Percentiles rank a stretch among this genome's conserved stretches.
Conservation (phyloP, 2,113 vertebrate species). For the Cyprichromis sp. region DNA sequence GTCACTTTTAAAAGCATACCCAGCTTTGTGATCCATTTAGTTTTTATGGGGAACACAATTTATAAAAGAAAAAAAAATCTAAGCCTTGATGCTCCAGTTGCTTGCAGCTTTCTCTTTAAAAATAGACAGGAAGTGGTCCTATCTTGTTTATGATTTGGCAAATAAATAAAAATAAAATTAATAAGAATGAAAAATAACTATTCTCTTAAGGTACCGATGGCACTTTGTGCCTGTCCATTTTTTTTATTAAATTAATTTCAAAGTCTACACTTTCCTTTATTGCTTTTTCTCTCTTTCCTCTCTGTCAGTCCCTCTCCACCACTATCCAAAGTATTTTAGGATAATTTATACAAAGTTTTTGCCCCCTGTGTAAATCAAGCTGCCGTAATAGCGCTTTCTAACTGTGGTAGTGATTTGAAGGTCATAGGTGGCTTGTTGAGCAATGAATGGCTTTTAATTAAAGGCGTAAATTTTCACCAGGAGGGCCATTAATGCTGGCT, state of each 20-base stretch:
- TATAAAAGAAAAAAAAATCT: not conserved
- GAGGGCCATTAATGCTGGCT: not conserved
- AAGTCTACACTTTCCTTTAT: not conserved
- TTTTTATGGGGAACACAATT: not conserved
- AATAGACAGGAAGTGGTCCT: not conserved
- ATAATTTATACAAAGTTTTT: not conserved
- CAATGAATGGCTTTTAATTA: slow-evolving; percentile 39
- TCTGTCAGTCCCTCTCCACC: not conserved
- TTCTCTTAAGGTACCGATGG: not conserved
- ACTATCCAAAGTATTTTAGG: not conserved
- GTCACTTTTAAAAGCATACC: not conserved
- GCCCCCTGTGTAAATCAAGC: not conserved
- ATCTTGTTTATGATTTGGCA: not conserved
- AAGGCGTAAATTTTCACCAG: slow-evolving; percentile 3
- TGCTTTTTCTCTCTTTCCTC: not conserved
- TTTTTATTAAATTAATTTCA: not conserved
- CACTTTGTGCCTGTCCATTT: not conserved
- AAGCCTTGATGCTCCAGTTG: not conserved
- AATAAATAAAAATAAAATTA: not conserved
- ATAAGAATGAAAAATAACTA: not conserved
- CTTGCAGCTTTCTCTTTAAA: not conserved
- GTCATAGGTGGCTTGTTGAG: slow-evolving; percentile 31
- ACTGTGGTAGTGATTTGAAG: slow-evolving; percentile 15
- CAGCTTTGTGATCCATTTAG: not conserved
- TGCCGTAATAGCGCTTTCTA: not conserved